phyloP scores from a whole-genome alignment of 2,113 vertebrate genomes.

The Nothobranchius kuhntae region DNA sequence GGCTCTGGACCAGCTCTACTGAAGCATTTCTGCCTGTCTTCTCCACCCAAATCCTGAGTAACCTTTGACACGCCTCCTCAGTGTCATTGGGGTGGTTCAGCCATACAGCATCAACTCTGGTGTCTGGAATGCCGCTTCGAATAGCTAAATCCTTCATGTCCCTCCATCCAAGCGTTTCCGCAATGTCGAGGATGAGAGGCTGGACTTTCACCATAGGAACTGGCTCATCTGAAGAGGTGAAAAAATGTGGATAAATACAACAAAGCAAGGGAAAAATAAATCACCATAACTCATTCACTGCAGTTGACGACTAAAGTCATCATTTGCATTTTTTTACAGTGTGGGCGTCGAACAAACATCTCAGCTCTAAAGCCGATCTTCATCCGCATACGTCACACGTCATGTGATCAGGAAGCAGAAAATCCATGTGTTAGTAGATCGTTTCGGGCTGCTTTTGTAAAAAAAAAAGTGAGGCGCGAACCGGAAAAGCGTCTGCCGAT shows the following conservation, averaged over 20 bases:
- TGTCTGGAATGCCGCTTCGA: accelerated
- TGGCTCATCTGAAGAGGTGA: background rate
- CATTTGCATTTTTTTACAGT: too few relatives aligned
- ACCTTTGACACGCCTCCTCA: background rate
- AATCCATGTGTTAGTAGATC: too few relatives aligned
- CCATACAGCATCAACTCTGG: accelerated
- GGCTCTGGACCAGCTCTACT: background rate
- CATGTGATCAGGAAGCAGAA: too few relatives aligned
- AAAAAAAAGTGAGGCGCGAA: too few relatives aligned
- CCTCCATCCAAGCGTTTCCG: constrained; percentile 29
- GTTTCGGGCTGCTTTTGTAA: too few relatives aligned
- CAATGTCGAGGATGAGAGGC: constrained; percentile 20
- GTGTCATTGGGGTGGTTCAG: accelerated
- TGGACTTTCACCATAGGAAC: background rate
- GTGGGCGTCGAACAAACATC: too few relatives aligned
- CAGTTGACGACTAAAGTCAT: too few relatives aligned
- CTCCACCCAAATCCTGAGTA: constrained; percentile 27
- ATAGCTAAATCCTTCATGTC: constrained; percentile 31
- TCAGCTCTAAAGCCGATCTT: too few relatives aligned
- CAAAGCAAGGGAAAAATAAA: background rate
- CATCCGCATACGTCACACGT: too few relatives aligned
- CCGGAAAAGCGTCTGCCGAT: too few relatives aligned
- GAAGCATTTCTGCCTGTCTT: background rate
- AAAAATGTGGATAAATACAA: background rate
- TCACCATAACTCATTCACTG: too few relatives aligned